Evolutionary conservation across 2,113 vertebrate genomes (phyloP).

Genomic region (Lophius piscatorius): DNA sequence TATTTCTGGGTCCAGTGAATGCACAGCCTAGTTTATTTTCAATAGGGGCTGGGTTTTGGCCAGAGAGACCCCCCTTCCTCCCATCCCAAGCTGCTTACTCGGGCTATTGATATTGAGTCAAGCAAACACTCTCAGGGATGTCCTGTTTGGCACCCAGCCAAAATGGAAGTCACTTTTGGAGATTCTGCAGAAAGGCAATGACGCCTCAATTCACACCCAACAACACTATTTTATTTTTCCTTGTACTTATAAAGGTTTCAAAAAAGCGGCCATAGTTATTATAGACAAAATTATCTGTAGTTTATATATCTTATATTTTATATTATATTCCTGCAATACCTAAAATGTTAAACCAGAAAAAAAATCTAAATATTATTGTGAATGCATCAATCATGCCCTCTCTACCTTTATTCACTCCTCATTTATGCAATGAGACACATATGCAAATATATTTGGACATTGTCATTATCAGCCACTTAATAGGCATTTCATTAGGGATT

Average conservation of each 20-base stretch:
- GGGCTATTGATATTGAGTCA: constrained; percentile 78
- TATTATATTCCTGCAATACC: neutral
- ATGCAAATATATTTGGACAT: constrained; percentile 83
- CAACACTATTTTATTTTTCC: constrained; percentile 1
- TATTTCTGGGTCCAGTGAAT: constrained; percentile 61
- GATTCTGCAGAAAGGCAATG: constrained; percentile 57
- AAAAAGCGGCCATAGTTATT: too few species aligned
- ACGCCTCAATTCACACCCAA: constrained; percentile 60
- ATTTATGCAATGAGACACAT: constrained; percentile 60
- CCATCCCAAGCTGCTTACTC: constrained; percentile 60
- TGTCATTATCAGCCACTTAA: constrained; percentile 83
- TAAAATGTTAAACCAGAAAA: constrained; percentile 2
- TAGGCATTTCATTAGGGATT: constrained; percentile 82
- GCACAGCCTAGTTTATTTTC: constrained; percentile 75
- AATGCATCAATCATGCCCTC: constrained; percentile 37
- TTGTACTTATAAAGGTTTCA: too few species aligned
- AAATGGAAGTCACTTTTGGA: constrained; percentile 80
- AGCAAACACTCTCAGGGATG: constrained; percentile 82
- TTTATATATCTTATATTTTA: too few species aligned
- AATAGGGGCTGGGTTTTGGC: constrained; percentile 61
- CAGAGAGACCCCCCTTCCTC: constrained; percentile 24
- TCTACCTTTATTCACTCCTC: constrained; percentile 22
- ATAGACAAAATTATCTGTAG: too few species aligned
- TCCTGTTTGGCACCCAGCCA: constrained; percentile 79
- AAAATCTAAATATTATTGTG: constrained; percentile 24